These are phyloP conservation scores for Apomyelois bistriatella DNA, from an alignment of 2,888 invertebrate species.

Conservation along the genomic window DNA sequence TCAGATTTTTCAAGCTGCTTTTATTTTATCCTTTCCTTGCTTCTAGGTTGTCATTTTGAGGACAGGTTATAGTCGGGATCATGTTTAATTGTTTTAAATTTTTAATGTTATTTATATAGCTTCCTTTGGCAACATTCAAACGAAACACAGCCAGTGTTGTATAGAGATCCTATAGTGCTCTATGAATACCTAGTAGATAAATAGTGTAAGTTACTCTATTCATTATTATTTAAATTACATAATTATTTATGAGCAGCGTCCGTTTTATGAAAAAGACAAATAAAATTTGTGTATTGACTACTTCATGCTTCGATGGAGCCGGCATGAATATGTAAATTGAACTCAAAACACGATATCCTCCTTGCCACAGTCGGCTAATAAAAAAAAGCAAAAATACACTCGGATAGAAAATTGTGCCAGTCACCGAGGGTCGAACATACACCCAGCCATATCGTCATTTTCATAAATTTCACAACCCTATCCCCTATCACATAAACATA, in stretches of 20 bases:
- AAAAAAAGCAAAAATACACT: constrained; percentile 65
- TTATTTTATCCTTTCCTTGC: too few relatives aligned
- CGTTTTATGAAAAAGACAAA: constrained; percentile 2
- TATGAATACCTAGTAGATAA: too few relatives aligned
- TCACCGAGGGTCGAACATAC: constrained; percentile 65
- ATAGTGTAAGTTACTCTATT: neutral
- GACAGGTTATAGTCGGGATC: too few relatives aligned
- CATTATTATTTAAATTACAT: constrained; percentile 1
- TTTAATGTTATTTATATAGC: too few relatives aligned
- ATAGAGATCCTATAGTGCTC: too few relatives aligned
- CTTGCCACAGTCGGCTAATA: constrained; percentile 58
- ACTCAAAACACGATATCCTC: constrained; percentile 21
- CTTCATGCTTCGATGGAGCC: constrained; percentile 4
- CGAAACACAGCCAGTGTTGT: too few relatives aligned
- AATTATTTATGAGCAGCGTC: constrained; percentile 1
- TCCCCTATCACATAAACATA: constrained; percentile 42
- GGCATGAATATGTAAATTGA: constrained; percentile 19
- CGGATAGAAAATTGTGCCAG: constrained; percentile 72
- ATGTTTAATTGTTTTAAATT: too few relatives aligned
- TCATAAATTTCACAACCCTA: constrained; percentile 71
- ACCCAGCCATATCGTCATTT: constrained; percentile 52
- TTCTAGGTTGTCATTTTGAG: too few relatives aligned
- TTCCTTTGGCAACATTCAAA: too few relatives aligned
- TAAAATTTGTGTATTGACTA: constrained; percentile 6
- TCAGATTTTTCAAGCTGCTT: too few relatives aligned